Evolutionary conservation across 2,888 invertebrate genomes (phyloP).

Genomic region (Drosophila limbata): DNA sequence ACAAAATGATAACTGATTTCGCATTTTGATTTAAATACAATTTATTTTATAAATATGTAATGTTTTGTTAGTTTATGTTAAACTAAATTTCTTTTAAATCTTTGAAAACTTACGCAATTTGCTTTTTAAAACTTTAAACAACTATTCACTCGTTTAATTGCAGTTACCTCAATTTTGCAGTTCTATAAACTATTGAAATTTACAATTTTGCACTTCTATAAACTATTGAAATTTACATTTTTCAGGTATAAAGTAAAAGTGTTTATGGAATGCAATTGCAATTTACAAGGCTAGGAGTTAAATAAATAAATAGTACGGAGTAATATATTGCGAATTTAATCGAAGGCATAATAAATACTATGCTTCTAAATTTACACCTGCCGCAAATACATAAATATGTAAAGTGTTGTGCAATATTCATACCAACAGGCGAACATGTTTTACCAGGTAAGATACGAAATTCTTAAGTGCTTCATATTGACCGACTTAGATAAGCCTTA

Average conservation of each 20-base stretch:
- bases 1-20: no score
- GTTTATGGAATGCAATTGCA: not conserved
- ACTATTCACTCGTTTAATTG: no score
- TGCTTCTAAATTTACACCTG: constrained; percentile 6
- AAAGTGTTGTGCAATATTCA: not conserved
- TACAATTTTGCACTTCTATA: no score
- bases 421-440: not conserved
- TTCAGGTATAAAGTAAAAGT: not conserved
- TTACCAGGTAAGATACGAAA: constrained; percentile 20
- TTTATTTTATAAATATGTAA: not conserved
- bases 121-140: no score
- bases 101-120: no score
- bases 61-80: not conserved
- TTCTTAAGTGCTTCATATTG: constrained; percentile 45
- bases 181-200: no score
- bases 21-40: not conserved
- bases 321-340: not conserved
- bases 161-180: no score
- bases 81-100: no score
- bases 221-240: not conserved
- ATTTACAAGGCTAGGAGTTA: not conserved
- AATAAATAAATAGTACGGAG: not conserved
- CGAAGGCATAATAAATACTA: not conserved
- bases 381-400: no score
- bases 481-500: constrained; percentile 66